Evolutionary conservation across 2,113 vertebrate genomes (phyloP).

Genomic region (Thomomys bottae): DNA sequence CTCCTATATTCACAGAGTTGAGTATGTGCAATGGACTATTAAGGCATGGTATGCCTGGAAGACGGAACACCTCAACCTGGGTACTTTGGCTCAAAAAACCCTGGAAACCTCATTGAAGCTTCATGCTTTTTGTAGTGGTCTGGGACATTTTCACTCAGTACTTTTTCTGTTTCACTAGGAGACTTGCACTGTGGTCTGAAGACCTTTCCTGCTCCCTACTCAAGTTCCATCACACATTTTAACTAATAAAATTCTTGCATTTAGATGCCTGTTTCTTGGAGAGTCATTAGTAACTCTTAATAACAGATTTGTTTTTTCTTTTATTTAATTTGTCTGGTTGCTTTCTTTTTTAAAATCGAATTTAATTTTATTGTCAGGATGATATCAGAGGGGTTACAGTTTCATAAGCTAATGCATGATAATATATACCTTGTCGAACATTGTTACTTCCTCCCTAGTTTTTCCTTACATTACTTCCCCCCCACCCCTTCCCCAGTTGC

Average conservation of each 20-base stretch:
- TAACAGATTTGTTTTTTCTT: no score
- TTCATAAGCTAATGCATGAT: no score
- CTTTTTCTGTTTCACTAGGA: not conserved
- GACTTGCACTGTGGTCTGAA: not conserved
- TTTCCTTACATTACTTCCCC: no score
- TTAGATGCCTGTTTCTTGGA: conserved; percentile 8
- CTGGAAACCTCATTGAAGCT: not conserved
- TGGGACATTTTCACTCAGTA: not conserved
- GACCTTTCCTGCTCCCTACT: not conserved
- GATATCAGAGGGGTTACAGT: no score
- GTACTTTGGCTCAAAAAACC: not conserved
- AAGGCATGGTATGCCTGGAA: not conserved
- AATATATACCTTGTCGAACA: no score
- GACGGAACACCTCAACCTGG: not conserved
- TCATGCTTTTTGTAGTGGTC: not conserved
- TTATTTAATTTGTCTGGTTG: no score
- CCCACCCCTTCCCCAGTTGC: no score
- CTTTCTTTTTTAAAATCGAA: no score
- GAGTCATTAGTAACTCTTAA: not conserved
- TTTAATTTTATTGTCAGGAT: no score
- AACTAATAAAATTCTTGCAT: not conserved
- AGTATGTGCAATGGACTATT: fast-evolving
- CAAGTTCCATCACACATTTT: not conserved
- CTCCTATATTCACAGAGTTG: fast-evolving
- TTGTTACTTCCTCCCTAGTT: no score